Conservation (phyloP, 2,797 vertebrate genomes). For the Artibeus jamaicensis region DNA sequence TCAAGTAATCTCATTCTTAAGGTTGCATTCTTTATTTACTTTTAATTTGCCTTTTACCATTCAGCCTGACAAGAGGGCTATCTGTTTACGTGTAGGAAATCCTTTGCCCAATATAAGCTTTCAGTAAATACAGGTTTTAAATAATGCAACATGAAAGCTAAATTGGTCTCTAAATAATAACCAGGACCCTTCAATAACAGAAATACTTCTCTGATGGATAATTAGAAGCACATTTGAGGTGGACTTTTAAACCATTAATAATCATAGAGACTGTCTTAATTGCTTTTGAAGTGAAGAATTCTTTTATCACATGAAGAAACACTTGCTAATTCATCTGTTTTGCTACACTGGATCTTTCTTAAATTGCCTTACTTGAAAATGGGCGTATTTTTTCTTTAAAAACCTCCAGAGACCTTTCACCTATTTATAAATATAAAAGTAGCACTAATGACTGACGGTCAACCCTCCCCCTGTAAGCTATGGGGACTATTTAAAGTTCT, state of each 20-base stretch:
- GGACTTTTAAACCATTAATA: slow-evolving; percentile 54
- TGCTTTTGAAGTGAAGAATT: slow-evolving; percentile 47
- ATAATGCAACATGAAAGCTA: slow-evolving; percentile 61
- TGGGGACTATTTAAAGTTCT: slow-evolving; percentile 62
- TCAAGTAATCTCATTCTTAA: slow-evolving; percentile 4
- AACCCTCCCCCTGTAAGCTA: slow-evolving; percentile 14
- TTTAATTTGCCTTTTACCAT: slow-evolving; percentile 48
- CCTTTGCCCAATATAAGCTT: slow-evolving; percentile 52
- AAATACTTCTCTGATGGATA: slow-evolving; percentile 51
- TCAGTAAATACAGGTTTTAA: slow-evolving; percentile 66
- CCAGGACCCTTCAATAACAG: slow-evolving; percentile 21
- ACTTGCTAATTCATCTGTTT: slow-evolving; percentile 28
- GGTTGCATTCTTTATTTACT: slow-evolving; percentile 13
- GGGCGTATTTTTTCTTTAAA: slow-evolving; percentile 34
- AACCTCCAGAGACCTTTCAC: slow-evolving; percentile 31
- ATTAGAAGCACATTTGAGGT: slow-evolving; percentile 65
- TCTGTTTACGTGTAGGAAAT: slow-evolving; percentile 34
- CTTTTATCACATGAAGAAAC: slow-evolving; percentile 20
- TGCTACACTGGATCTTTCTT: slow-evolving; percentile 40
- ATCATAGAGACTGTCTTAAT: slow-evolving; percentile 45
- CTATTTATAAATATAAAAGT: slow-evolving; percentile 57
- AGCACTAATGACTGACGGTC: slow-evolving; percentile 38
- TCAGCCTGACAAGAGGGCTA: neutral
- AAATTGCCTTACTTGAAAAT: slow-evolving; percentile 45
- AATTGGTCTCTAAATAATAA: slow-evolving; percentile 60